Evolutionary conservation across 2,888 invertebrate species (phyloP).

Genomic region (Dicycla oo): DNA sequence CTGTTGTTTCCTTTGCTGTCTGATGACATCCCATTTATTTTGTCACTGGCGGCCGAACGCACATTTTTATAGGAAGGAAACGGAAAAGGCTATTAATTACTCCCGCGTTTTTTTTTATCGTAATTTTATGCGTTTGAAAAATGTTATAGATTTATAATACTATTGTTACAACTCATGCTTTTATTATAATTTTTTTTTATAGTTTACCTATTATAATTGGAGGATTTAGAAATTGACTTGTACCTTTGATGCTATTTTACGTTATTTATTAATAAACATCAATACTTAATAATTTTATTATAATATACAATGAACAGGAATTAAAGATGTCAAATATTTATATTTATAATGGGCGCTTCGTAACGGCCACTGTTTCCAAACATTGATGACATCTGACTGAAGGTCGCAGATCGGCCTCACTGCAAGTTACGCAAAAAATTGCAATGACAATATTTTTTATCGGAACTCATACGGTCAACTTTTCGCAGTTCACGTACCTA

Average conservation of each 20-base stretch:
- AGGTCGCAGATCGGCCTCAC: slow-evolving; percentile 38
- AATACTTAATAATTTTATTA: background rate
- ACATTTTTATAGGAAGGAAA: background rate
- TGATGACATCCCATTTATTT: background rate
- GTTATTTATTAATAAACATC: background rate
- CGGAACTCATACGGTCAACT: slow-evolving; percentile 1
- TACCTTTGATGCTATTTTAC: no score
- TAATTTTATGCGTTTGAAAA: background rate
- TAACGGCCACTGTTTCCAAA: slow-evolving; percentile 18
- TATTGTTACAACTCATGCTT: no score
- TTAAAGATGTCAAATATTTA: slow-evolving; percentile 7
- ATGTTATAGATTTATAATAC: no score
- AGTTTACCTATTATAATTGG: no score
- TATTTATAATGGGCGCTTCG: background rate
- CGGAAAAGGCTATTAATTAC: no score
- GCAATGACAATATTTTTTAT: slow-evolving; percentile 11
- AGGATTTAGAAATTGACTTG: no score
- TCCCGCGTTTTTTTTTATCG: no score
- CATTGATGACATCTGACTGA: slow-evolving; percentile 20
- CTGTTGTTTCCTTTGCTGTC: background rate
- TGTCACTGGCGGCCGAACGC: background rate
- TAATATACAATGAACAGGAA: slow-evolving; percentile 7
- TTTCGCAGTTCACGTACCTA: background rate
- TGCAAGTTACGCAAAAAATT: slow-evolving; percentile 25
- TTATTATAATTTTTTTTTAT: no score